Conservation (phyloP, 2,888 invertebrate species). For the Papilio demoleus region DNA sequence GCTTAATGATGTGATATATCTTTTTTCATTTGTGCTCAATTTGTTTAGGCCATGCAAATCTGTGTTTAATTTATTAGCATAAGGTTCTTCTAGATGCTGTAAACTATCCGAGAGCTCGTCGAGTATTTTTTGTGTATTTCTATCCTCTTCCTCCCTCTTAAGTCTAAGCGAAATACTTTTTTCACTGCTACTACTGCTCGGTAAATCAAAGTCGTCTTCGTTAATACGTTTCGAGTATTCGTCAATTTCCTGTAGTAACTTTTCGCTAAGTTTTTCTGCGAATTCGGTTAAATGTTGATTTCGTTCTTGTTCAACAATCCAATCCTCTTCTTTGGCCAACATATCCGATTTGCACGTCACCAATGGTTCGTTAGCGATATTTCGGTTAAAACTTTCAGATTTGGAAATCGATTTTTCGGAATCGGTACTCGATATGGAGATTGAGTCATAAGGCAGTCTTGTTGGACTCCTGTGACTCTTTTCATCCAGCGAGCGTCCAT, state of each 20-base stretch:
- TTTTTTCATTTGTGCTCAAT: constrained; percentile 83
- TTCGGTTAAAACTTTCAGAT: constrained; percentile 79
- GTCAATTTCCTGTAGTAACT: constrained; percentile 90
- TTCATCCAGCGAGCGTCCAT: constrained; percentile 78
- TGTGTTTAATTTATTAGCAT: constrained; percentile 83
- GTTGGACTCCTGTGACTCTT: constrained; percentile 79
- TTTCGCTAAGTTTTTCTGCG: constrained; percentile 92
- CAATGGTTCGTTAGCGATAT: constrained; percentile 79
- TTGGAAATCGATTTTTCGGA: constrained; percentile 81
- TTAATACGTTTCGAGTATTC: constrained; percentile 81
- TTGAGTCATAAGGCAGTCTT: constrained; percentile 75
- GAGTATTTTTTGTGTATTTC: constrained; percentile 77
- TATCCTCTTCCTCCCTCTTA: constrained; percentile 77
- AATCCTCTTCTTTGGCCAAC: constrained; percentile 78
- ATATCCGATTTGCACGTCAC: constrained; percentile 81
- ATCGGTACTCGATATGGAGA: constrained; percentile 79
- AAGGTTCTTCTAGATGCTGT: constrained; percentile 85
- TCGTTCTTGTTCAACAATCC: constrained; percentile 85
- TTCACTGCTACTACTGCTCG: constrained; percentile 79
- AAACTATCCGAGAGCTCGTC: constrained; percentile 79
- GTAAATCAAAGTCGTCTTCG: constrained; percentile 80
- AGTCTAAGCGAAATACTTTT: constrained; percentile 79
- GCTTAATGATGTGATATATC: constrained; percentile 82
- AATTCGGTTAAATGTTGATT: constrained; percentile 89
- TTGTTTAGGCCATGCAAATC: constrained; percentile 84